phyloP scores from a whole-genome alignment of 2,113 vertebrate genomes.

The Istiophorus platypterus region DNA sequence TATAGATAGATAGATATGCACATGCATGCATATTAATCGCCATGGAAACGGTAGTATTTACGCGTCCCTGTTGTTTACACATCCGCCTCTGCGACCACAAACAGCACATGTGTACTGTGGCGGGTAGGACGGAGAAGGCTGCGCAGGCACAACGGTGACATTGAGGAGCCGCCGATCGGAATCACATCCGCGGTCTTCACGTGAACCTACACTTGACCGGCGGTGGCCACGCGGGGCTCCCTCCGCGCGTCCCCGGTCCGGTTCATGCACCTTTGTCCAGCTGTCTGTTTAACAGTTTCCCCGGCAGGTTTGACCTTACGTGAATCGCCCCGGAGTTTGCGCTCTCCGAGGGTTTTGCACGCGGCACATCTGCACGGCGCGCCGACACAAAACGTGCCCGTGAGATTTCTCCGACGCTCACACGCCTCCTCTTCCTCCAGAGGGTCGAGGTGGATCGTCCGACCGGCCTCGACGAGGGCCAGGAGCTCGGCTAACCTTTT shows the following conservation, averaged over 20 bases:
- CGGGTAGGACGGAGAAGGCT: slow-evolving; percentile 52
- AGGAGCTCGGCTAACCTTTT: slow-evolving; percentile 15
- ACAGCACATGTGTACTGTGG: slow-evolving; percentile 51
- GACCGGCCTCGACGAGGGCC: not conserved
- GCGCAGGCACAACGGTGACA: slow-evolving; percentile 66
- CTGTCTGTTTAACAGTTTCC: slow-evolving; percentile 1
- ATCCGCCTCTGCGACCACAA: not conserved
- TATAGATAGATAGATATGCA: not conserved
- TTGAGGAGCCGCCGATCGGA: slow-evolving; percentile 68
- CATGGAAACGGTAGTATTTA: slow-evolving; percentile 31
- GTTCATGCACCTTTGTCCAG: slow-evolving; percentile 14
- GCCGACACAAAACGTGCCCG: not conserved
- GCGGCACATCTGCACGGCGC: not conserved
- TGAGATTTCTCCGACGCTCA: too few relatives aligned
- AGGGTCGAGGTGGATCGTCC: slow-evolving; percentile 20
- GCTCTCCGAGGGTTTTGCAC: slow-evolving; percentile 7
- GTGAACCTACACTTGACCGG: slow-evolving; percentile 21
- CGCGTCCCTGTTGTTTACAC: slow-evolving; percentile 49
- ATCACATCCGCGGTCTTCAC: slow-evolving; percentile 21
- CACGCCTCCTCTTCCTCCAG: not conserved
- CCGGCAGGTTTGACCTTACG: slow-evolving; percentile 44
- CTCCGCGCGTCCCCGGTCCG: slow-evolving; percentile 16
- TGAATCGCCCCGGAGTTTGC: slow-evolving; percentile 34
- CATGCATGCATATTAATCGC: too few relatives aligned
- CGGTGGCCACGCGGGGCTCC: slow-evolving; percentile 31